Percentiles rank a stretch among this genome's conserved stretches.
These are phyloP conservation scores for Hydrolagus colliei DNA, from an alignment of 2,797 vertebrate species.

Conservation along the genomic window DNA sequence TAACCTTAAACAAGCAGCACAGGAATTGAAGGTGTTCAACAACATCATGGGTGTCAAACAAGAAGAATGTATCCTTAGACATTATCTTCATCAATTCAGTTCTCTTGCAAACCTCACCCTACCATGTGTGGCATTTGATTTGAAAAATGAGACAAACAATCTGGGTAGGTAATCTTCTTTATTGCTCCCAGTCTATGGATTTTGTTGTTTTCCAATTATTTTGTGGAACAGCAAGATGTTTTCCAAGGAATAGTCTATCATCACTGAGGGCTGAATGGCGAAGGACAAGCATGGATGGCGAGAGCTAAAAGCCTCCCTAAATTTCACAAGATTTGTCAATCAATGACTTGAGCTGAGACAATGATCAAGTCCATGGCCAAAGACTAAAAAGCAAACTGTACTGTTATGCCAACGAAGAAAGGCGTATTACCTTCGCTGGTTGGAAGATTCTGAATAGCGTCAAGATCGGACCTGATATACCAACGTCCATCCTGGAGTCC, in stretches of 20 bases:
- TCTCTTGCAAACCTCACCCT: too few species aligned
- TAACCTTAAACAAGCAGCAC: too few species aligned
- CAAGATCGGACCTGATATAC: not conserved
- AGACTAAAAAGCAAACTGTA: not conserved
- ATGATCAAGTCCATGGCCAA: not conserved
- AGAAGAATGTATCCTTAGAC: too few species aligned
- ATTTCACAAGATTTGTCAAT: not conserved
- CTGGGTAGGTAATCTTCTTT: too few species aligned
- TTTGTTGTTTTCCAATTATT: not conserved
- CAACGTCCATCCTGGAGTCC: not conserved
- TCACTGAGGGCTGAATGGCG: not conserved
- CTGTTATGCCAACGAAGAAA: not conserved
- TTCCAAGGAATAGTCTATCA: not conserved
- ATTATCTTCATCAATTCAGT: too few species aligned
- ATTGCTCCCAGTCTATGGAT: not conserved
- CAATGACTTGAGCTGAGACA: not conserved
- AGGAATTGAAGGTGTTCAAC: too few species aligned
- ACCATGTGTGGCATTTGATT: too few species aligned
- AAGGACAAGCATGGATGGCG: not conserved
- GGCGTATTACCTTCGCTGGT: not conserved
- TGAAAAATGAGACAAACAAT: too few species aligned
- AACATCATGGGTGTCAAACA: too few species aligned
- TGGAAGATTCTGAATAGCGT: not conserved
- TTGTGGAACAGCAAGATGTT: constrained; percentile 10
- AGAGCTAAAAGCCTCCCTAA: not conserved